Conservation (phyloP, 2,888 invertebrate genomes). For the Chamaedrilus cognettii region DNA sequence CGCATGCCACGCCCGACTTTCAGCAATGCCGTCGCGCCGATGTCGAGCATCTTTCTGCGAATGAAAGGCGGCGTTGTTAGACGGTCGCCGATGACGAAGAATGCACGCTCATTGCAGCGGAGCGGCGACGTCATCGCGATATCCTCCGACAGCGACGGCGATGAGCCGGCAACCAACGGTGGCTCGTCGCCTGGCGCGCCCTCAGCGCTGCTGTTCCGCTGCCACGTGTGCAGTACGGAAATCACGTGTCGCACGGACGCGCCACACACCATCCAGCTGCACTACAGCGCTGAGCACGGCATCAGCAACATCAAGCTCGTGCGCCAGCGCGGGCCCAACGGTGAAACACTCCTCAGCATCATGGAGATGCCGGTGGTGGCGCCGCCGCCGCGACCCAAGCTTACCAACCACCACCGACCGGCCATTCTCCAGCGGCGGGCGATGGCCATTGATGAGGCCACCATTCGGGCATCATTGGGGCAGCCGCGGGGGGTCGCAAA, state of each 20-base stretch:
- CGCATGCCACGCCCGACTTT: no score
- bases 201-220: not conserved
- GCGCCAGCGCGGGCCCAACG: not conserved
- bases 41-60: no score
- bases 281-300: not conserved
- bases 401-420: no score
- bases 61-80: not conserved
- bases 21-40: no score
- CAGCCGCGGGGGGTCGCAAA: no score
- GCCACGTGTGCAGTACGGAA: conserved; percentile 1
- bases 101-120: no score
- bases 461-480: no score
- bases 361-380: not conserved
- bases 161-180: not conserved
- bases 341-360: not conserved
- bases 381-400: no score
- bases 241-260: not conserved
- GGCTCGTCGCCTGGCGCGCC: not conserved
- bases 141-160: not conserved
- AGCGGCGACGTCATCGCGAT: not conserved
- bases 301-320: not conserved
- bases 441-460: no score
- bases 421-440: no score
- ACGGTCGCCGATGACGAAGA: not conserved
- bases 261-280: conserved; percentile 2